Base-by-base conservation (phyloP, 2,888 invertebrate species). In the Mesochorus sp. region DNA sequence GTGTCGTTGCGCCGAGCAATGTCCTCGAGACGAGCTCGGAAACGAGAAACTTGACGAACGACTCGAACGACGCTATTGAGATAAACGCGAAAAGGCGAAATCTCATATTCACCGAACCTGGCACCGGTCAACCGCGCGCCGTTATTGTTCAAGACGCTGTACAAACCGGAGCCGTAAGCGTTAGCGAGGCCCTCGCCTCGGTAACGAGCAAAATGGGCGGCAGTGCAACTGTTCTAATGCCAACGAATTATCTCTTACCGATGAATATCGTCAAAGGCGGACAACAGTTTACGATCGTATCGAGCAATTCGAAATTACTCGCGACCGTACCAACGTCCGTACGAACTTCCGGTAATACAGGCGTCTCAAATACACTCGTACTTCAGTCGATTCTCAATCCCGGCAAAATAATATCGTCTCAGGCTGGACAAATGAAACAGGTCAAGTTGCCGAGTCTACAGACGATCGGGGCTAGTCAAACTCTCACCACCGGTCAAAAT, bases 241-340 rank as follows among this genome's bases (percentile, higher is more conserved):
- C 95, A 0, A 87, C 90, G 4, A 95, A 95, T 88, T 95, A 95
- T 83, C 93, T 95, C 75, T 89, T 95, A 82, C 95, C 95, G 0
- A 94, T 95, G 82, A 95, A 95, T 1, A 93, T 95, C 92, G 93
- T 95, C 74, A 95, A 95, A 90, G 93, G 94, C 5, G 94, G 94
- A 0, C 95, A 95, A 86, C 95, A 95, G 85, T 94, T 95, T 74
- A 94, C 95, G 1, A 95, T 95, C 76, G 94, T 95, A 2, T 95
- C 95, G 3, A 94, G 95, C 80, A 94, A 94, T 4, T 95, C 95
- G 66, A 93, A 93, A 85, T 91, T 93, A 4, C 86, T 88, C 21
- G 88, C 87, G n/a, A 90, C 90, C 0, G 87, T 90, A 0, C 89
- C 90, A 0, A 84, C 87, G 0, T 86, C 87, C 1, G 87, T 90